Evolutionary conservation across 2,888 invertebrate species (phyloP).

Genomic region (Kuschelorhynchus macadamiae): DNA sequence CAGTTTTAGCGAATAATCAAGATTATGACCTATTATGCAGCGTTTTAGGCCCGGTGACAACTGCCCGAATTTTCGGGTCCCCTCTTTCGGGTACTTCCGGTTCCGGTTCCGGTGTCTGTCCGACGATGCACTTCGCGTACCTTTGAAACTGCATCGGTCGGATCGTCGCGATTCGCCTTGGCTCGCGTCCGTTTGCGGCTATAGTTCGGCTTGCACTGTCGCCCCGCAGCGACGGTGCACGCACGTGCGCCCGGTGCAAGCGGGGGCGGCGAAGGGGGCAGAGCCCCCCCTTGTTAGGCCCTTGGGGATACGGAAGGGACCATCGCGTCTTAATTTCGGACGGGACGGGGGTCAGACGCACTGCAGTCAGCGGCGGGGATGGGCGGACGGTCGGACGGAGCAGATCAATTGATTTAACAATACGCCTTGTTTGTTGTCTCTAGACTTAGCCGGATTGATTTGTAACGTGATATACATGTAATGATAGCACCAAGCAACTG

Average conservation of each 20-base stretch:
- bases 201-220: constrained; percentile 46
- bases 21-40: no score
- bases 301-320: constrained; percentile 45
- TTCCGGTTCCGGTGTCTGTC: constrained; percentile 22
- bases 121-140: constrained; percentile 36
- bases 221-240: constrained; percentile 45
- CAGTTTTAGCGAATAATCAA: no score
- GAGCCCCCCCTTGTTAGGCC: constrained; percentile 29
- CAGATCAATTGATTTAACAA: constrained; percentile 37
- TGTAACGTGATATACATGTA: not conserved
- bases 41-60: constrained; percentile 7
- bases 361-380: constrained; percentile 29
- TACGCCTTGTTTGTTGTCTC: constrained; percentile 10
- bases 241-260: constrained; percentile 49
- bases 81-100: constrained; percentile 32
- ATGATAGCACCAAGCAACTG: no score
- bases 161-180: constrained; percentile 19
- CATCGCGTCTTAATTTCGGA: constrained; percentile 50
- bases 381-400: constrained; percentile 22
- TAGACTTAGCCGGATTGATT: not conserved
- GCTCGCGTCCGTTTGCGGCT: constrained; percentile 41
- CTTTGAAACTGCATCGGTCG: constrained; percentile 48
- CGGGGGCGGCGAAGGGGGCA: constrained; percentile 37
- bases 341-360: constrained; percentile 46
- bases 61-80: constrained; percentile 9